These are phyloP conservation scores for Macrostomum lignano DNA, from an alignment of 1,140 invertebrate genomes.

Conservation along the genomic window DNA sequence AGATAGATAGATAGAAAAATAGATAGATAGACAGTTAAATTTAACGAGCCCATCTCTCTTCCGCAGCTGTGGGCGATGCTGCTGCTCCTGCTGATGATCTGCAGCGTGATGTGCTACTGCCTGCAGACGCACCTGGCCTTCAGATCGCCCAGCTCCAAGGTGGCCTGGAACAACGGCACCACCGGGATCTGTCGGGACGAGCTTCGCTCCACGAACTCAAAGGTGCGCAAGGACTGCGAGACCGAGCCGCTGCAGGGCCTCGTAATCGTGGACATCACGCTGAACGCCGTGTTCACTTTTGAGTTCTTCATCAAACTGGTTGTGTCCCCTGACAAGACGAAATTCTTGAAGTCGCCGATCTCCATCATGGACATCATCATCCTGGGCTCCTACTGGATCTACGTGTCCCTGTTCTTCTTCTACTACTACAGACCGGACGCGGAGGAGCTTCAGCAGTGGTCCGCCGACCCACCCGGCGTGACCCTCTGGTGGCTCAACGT, in stretches of 20 bases:
- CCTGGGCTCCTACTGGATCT: constrained; percentile 4
- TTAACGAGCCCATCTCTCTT: no score
- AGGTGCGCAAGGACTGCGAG: constrained; percentile 4
- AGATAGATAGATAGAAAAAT: no score
- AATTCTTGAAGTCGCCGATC: constrained; percentile 4
- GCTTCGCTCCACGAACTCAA: no score
- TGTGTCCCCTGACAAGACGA: constrained; percentile 4
- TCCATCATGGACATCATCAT: constrained; percentile 4
- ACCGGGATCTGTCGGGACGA: background rate
- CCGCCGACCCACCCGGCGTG: background rate
- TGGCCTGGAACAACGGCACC: background rate
- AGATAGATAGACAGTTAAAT: no score
- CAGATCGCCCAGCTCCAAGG: constrained; percentile 3
- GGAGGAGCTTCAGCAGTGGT: background rate
- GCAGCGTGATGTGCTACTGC: constrained; percentile 8
- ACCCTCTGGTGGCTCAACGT: background rate
- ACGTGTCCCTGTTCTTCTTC: background rate
- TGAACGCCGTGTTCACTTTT: constrained; percentile 4
- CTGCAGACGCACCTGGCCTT: constrained; percentile 6
- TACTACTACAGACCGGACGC: background rate
- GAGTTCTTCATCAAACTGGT: constrained; percentile 5
- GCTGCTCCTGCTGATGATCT: constrained; percentile 7
- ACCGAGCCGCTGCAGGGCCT: background rate
- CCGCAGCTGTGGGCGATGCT: background rate
- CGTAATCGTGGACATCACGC: constrained; percentile 1